A percentile compares a stretch with the other conserved stretches of the same genome.
These are phyloP conservation scores for Myripristis jacobus DNA, from an alignment of 2,797 vertebrate genomes.

Conservation along the genomic window DNA sequence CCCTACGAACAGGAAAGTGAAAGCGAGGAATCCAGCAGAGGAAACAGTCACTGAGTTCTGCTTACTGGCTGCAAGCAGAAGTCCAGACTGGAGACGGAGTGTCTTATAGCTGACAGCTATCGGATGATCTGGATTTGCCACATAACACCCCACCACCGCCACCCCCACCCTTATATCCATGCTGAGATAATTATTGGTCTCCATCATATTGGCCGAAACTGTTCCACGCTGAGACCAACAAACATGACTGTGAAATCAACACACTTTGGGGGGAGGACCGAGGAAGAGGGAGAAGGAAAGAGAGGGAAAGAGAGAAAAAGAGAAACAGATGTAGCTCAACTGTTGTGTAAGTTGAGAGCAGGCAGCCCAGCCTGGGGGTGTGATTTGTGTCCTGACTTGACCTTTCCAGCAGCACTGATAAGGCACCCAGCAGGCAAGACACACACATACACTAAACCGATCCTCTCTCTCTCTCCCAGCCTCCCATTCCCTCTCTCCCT, in stretches of 20 bases:
- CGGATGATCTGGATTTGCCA: slow-evolving; percentile 11
- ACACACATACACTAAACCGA: slow-evolving; percentile 24
- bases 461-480: slow-evolving; percentile 28
- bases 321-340: slow-evolving; percentile 74
- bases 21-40: not conserved
- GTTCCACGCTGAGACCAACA: slow-evolving; percentile 15
- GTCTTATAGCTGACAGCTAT: slow-evolving; percentile 15
- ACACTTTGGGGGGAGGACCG: slow-evolving; percentile 14
- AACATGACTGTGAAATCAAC: slow-evolving; percentile 10
- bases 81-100: not conserved
- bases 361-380: slow-evolving; percentile 42
- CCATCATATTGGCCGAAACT: slow-evolving; percentile 10
- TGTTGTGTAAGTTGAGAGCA: slow-evolving; percentile 69
- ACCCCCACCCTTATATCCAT: not conserved
- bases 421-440: slow-evolving; percentile 48
- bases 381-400: slow-evolving; percentile 75
- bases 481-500: slow-evolving; percentile 16
- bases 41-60: not conserved
- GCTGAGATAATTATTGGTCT: not conserved
- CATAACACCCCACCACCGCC: no score
- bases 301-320: slow-evolving; percentile 38
- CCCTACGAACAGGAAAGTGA: not conserved
- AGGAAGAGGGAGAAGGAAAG: slow-evolving; percentile 17
- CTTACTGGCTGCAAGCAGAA: not conserved
- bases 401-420: slow-evolving; percentile 64